Evolutionary conservation across 1,140 invertebrate species (phyloP).

Genomic region (Trichomalopsis sarcophagae): DNA sequence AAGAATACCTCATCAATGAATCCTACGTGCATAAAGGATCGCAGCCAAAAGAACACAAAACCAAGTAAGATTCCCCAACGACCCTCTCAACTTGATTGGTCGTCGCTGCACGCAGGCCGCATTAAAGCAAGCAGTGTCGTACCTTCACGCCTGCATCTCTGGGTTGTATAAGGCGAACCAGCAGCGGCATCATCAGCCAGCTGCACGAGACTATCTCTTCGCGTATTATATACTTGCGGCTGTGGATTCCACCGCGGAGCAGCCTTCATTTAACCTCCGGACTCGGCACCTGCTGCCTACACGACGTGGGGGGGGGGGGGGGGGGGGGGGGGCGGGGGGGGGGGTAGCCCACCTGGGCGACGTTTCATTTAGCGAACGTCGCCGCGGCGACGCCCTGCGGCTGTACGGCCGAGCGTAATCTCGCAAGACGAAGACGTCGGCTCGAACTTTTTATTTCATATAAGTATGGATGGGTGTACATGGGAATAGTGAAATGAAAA

Average conservation of each 20-base stretch:
- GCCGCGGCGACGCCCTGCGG: too few species aligned
- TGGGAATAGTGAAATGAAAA: too few species aligned
- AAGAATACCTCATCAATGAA: too few species aligned
- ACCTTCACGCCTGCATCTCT: background rate
- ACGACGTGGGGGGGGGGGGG: background rate
- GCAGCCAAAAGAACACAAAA: too few species aligned
- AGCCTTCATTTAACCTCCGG: slow-evolving; percentile 18
- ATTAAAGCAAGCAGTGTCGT: background rate
- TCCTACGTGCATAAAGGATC: too few species aligned
- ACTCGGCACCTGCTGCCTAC: background rate
- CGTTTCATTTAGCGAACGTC: slow-evolving; percentile 32
- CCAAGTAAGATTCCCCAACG: too few species aligned
- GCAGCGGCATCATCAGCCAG: background rate
- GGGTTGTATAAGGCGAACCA: too few species aligned
- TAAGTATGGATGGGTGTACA: background rate
- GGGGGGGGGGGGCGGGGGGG: too few species aligned
- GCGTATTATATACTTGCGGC: background rate
- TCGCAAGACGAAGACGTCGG: background rate
- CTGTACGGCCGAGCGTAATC: background rate
- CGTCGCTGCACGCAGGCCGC: too few species aligned
- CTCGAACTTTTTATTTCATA: background rate
- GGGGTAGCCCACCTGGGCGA: background rate
- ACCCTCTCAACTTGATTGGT: too few species aligned
- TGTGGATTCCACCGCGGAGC: background rate
- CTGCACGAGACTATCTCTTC: background rate